Evolutionary conservation across 2,113 vertebrate genomes (phyloP).

Genomic region (Tupaia tana): DNA sequence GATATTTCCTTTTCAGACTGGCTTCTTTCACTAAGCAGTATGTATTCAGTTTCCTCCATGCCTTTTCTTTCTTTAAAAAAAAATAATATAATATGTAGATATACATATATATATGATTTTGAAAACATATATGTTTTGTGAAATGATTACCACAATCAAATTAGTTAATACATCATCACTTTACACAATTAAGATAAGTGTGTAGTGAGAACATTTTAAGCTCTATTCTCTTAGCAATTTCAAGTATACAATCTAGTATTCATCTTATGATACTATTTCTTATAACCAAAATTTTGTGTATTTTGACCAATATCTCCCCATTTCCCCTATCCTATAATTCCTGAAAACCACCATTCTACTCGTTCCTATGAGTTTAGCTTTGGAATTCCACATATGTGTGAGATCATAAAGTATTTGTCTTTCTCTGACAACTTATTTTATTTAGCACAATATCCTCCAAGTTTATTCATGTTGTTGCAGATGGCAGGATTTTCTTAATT

Average conservation of each 20-base stretch:
- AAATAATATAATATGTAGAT: not conserved
- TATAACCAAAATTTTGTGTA: not conserved
- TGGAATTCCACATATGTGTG: not conserved
- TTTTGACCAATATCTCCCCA: not conserved
- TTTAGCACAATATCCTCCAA: not conserved
- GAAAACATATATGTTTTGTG: not conserved
- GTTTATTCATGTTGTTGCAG: not conserved
- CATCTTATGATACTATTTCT: not conserved
- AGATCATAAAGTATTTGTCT: not conserved
- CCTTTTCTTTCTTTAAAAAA: not conserved
- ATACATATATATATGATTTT: too few relatives aligned
- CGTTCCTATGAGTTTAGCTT: not conserved
- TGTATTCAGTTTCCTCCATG: not conserved
- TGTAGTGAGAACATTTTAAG: not conserved
- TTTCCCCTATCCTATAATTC: not conserved
- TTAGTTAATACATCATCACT: not conserved
- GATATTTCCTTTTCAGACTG: not conserved
- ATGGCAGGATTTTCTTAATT: not conserved
- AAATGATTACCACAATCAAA: not conserved
- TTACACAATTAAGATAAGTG: not conserved
- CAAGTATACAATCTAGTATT: not conserved
- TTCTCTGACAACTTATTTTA: not conserved
- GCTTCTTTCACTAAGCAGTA: not conserved
- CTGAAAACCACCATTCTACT: not conserved
- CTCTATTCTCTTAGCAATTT: not conserved